Percentiles rank a stretch among this genome's conserved stretches.
These are phyloP conservation scores for Timema podura DNA, from an alignment of 2,888 invertebrate genomes.

Conservation along the genomic window DNA sequence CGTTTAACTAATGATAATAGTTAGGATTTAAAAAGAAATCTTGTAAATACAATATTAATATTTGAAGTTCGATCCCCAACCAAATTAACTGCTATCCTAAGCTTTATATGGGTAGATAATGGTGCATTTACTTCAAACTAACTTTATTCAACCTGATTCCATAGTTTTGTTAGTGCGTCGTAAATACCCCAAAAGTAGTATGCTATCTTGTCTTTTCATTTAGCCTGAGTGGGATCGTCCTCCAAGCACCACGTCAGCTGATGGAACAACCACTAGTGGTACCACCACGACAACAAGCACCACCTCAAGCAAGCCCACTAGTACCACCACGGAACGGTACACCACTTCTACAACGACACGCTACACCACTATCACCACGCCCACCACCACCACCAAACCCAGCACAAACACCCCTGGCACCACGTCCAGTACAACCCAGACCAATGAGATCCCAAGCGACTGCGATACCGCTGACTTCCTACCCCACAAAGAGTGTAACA, in stretches of 20 bases:
- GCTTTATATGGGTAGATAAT: too few species aligned
- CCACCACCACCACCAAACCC: slow-evolving; percentile 17
- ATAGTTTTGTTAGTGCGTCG: too few species aligned
- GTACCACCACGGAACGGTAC: slow-evolving; percentile 5
- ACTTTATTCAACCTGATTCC: too few species aligned
- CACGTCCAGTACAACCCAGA: slow-evolving; percentile 21
- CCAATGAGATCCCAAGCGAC: slow-evolving; percentile 38
- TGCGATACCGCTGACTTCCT: slow-evolving; percentile 55
- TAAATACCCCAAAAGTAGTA: too few species aligned
- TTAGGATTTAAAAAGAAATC: too few species aligned
- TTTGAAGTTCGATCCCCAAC: too few species aligned
- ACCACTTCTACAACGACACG: background rate
- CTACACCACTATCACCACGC: slow-evolving; percentile 22
- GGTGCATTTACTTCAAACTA: too few species aligned
- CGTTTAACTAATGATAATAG: too few species aligned
- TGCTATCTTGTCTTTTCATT: background rate
- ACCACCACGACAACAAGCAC: slow-evolving; percentile 19
- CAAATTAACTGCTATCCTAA: too few species aligned
- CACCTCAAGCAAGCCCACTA: slow-evolving; percentile 24
- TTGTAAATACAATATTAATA: too few species aligned
- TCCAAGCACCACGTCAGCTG: slow-evolving; percentile 59
- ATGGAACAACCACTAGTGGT: slow-evolving; percentile 36
- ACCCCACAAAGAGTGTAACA: slow-evolving; percentile 54
- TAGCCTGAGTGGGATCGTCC: slow-evolving; percentile 63
- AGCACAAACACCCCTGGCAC: slow-evolving; percentile 29